phyloP scores from a whole-genome alignment of 1,140 invertebrate species.

The Thaumatotibia leucotreta region DNA sequence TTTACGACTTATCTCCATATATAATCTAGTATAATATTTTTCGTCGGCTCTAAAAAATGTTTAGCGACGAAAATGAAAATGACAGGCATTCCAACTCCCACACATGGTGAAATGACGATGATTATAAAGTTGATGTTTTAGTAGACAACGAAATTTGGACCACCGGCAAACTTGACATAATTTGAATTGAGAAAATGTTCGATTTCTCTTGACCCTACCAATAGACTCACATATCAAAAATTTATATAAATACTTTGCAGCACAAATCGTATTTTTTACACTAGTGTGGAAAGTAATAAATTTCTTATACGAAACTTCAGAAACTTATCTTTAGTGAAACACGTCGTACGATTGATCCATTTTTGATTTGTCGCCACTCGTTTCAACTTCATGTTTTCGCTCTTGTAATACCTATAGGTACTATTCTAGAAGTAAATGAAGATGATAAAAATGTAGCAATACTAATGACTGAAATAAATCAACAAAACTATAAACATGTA shows the following conservation, averaged over 20 bases:
- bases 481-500: too few relatives aligned
- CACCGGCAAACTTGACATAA: background rate
- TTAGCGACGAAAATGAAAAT: background rate
- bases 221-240: too few relatives aligned
- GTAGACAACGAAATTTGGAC: background rate
- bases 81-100: background rate
- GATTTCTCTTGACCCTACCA: too few relatives aligned
- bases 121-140: background rate
- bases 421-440: background rate
- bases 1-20: background rate
- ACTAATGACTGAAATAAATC: background rate
- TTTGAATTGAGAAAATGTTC: background rate
- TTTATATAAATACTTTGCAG: too few relatives aligned
- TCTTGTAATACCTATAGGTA: background rate
- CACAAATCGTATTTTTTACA: too few relatives aligned
- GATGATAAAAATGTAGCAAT: background rate
- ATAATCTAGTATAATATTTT: background rate
- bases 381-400: too few relatives aligned
- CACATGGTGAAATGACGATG: background rate
- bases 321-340: too few relatives aligned
- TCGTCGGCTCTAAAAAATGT: background rate
- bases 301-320: too few relatives aligned
- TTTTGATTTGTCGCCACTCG: too few relatives aligned
- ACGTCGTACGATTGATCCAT: too few relatives aligned
- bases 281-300: too few relatives aligned